Evolutionary conservation across 2,888 invertebrate genomes (phyloP).

Genomic region (Strigamia maritima): DNA sequence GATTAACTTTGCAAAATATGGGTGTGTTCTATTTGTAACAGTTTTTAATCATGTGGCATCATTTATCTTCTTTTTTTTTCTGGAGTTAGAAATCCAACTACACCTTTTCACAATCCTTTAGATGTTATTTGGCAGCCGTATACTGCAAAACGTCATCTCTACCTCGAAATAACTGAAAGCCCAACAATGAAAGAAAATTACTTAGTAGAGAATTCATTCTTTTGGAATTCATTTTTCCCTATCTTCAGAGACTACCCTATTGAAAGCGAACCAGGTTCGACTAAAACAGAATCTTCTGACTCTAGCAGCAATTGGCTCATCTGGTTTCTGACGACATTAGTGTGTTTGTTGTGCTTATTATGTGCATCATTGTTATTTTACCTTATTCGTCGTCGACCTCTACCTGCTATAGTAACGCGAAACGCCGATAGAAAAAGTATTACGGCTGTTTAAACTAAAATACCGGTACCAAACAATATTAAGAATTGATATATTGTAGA

Average conservation of each 20-base stretch:
- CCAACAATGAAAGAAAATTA: constrained; percentile 40
- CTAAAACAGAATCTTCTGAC: neutral
- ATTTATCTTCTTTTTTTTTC: neutral
- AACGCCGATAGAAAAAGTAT: constrained; percentile 36
- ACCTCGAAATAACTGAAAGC: constrained; percentile 34
- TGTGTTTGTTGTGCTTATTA: constrained; percentile 24
- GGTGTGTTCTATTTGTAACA: constrained; percentile 48
- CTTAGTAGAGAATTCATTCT: constrained; percentile 38
- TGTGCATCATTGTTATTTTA: constrained; percentile 35
- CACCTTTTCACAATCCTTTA: constrained; percentile 37
- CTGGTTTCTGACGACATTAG: constrained; percentile 34
- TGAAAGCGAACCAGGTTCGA: constrained; percentile 28
- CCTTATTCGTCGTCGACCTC: constrained; percentile 21
- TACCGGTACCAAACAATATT: too few relatives aligned
- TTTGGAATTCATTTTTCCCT: constrained; percentile 41
- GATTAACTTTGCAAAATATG: constrained; percentile 54
- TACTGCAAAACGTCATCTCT: constrained; percentile 37
- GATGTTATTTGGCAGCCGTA: constrained; percentile 39
- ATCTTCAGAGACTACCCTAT: constrained; percentile 41
- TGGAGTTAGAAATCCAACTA: constrained; percentile 41
- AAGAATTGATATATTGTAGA: too few relatives aligned
- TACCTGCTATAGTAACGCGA: constrained; percentile 26
- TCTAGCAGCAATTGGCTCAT: constrained; percentile 38
- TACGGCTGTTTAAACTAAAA: constrained; percentile 35
- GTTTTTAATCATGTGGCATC: neutral